A percentile compares a stretch with the other conserved stretches of the same genome.
These are phyloP conservation scores for Stegodyphus dumicola DNA, from an alignment of 1,140 invertebrate genomes.

Conservation along the genomic window DNA sequence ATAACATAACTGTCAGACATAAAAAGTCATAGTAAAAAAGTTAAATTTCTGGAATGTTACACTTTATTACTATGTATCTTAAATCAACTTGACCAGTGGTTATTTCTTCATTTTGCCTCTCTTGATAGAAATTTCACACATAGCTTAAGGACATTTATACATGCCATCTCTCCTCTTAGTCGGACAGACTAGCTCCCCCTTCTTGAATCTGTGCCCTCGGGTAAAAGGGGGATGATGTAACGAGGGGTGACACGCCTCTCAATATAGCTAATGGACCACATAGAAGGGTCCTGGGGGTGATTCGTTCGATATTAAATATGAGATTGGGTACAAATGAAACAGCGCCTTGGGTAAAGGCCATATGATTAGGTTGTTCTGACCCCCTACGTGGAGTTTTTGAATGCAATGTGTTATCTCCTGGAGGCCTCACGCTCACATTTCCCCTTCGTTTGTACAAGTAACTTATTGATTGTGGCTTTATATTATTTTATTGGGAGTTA, in stretches of 20 bases:
- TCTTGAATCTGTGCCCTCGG: constrained; percentile 17
- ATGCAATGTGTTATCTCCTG: no score
- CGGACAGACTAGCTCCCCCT: neutral
- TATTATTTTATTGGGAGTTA: no score
- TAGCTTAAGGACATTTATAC: no score
- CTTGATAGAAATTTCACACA: neutral
- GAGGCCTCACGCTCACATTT: no score
- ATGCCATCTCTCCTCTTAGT: neutral
- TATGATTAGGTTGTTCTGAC: constrained; percentile 34
- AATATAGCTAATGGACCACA: constrained; percentile 49
- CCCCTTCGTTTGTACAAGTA: no score
- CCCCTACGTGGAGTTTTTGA: neutral
- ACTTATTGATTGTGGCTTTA: no score
- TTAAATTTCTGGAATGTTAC: no score
- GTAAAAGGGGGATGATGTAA: neutral
- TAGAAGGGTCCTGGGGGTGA: neutral
- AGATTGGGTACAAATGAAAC: constrained; percentile 42
- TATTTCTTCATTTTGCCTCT: constrained; percentile 30
- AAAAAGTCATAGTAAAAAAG: no score
- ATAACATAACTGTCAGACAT: no score
- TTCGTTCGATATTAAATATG: constrained; percentile 37
- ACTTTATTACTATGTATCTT: no score
- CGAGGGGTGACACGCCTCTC: constrained; percentile 10
- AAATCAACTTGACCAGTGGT: neutral
- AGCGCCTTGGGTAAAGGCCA: constrained; percentile 26